Base-by-base conservation (phyloP, 2,888 invertebrate genomes). In the Sesia apiformis region DNA sequence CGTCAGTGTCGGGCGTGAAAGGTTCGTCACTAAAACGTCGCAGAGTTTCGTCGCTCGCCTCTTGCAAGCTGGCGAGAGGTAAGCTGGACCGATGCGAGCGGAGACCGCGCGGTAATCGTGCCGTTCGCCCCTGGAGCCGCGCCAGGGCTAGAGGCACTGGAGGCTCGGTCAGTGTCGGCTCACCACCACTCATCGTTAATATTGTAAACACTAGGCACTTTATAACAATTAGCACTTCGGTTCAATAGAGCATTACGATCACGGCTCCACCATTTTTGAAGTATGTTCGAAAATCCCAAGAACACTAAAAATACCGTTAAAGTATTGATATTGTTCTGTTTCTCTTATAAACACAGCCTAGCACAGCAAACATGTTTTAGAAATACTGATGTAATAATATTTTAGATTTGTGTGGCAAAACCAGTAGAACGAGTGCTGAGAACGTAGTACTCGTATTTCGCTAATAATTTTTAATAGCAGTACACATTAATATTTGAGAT, bases 121-220 rank as follows among this genome's bases (percentile, higher is more conserved):
- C 76, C 38, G 79, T 73, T 58, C 81, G 75, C 54, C 72, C 77
- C 64, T 81, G 88, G 58, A 81, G 73, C 60, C 88, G 74, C 61
- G 88, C 82, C 69, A 89, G 72, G 55, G 89, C 87, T 72, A 89
- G 67, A 55, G 89, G 86, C 72, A 89, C 89, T 59, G 89, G 89
- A 61, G 88, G 84, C 76, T 89, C 88, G 55, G 87, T 86, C 66
- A 89, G 58, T 54, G 88, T 88, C 52, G 86, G 79, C 66, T 88
- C 88, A 67, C 73, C 66, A 42, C 80, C 78, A 76, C 83, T 89
- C 88, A 84, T 88, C 66, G 66, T 83, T 23, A 23, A 23, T 23
- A 64, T 65, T 62, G 53, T 62, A 63, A 59, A 65, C 70, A 73
- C 71, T 68, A 58, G 23, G 57, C 38, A 50, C 52, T 40, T 50